These are phyloP conservation scores for Myotis planiceps DNA, from an alignment of 2,797 vertebrate species.

Conservation along the genomic window DNA sequence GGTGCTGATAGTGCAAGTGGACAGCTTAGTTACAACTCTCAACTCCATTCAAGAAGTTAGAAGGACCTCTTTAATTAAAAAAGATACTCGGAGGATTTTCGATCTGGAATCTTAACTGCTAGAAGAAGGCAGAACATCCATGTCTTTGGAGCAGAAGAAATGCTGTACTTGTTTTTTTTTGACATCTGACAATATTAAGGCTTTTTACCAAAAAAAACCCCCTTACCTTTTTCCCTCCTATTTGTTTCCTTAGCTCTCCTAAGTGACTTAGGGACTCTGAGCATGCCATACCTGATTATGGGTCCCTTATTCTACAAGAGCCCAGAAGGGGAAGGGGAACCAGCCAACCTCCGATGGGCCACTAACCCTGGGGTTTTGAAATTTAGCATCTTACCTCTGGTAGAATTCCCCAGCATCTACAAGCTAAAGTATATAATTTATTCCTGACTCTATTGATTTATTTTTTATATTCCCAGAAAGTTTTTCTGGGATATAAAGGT, in stretches of 20 bases:
- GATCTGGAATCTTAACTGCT: not conserved
- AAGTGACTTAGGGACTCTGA: not conserved
- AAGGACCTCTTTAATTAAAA: slow-evolving; percentile 16
- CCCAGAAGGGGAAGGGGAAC: not conserved
- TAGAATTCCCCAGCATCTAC: not conserved
- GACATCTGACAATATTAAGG: not conserved
- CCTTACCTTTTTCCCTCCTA: not conserved
- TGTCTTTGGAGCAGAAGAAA: not conserved
- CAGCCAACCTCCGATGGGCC: not conserved
- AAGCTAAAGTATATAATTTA: not conserved
- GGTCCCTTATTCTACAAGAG: not conserved
- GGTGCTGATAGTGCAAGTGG: not conserved
- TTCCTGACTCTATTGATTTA: not conserved
- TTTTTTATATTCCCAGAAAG: not conserved
- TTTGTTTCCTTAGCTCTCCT: not conserved
- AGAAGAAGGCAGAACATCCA: not conserved
- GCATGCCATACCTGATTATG: not conserved
- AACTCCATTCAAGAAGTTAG: not conserved
- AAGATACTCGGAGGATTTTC: slow-evolving; percentile 3
- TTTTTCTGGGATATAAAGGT: not conserved
- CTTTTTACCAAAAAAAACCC: not conserved
- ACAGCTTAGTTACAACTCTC: not conserved
- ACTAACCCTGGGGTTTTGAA: not conserved
- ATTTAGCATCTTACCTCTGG: not conserved
- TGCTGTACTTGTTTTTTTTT: not conserved